These are phyloP conservation scores for Leuciscus waleckii DNA, from an alignment of 2,797 vertebrate genomes.

Conservation along the genomic window DNA sequence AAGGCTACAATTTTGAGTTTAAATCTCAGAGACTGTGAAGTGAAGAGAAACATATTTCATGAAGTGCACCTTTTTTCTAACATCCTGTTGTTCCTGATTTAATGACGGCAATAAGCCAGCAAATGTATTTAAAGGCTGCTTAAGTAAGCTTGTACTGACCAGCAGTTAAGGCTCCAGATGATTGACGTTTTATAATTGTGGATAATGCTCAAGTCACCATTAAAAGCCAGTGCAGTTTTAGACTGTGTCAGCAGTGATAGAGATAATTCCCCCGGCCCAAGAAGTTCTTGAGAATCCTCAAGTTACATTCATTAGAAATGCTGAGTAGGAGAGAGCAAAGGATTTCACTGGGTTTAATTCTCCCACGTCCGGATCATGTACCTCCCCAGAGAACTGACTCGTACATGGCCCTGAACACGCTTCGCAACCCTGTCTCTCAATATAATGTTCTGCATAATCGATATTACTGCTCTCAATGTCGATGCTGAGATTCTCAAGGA, in stretches of 20 bases:
- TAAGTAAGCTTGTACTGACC: not conserved
- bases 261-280: constrained; percentile 22
- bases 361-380: constrained; percentile 35
- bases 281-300: constrained; percentile 35
- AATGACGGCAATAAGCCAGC: not conserved
- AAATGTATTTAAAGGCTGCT: constrained; percentile 12
- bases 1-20: not conserved
- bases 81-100: not conserved
- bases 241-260: constrained; percentile 31
- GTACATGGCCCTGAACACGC: constrained; percentile 24
- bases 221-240: constrained; percentile 33
- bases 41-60: not conserved
- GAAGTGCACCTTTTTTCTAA: not conserved
- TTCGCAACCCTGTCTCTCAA: constrained; percentile 20
- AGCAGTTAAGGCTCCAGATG: not conserved
- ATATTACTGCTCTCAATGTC: constrained; percentile 27
- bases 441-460: constrained; percentile 47
- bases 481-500: constrained; percentile 51
- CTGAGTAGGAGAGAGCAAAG: constrained; percentile 26
- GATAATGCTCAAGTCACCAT: constrained; percentile 30
- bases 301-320: constrained; percentile 45
- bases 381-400: constrained; percentile 23
- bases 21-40: not conserved
- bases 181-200: constrained; percentile 41
- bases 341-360: constrained; percentile 35